Conservation (phyloP, 2,888 invertebrate genomes). For the Spilosoma lubricipeda region DNA sequence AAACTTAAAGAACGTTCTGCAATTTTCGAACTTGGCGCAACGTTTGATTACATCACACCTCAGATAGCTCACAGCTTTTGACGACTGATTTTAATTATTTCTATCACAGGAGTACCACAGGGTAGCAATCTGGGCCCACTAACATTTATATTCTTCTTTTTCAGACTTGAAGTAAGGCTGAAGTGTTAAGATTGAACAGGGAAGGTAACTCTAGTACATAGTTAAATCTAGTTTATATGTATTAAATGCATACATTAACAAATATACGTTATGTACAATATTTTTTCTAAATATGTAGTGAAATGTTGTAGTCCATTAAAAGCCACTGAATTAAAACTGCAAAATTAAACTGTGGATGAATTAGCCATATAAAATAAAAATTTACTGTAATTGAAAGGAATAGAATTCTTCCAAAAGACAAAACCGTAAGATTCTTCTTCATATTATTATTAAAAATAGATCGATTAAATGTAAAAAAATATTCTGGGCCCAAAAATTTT, state of each 20-base stretch:
- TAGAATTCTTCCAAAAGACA: background rate
- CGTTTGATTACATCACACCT: background rate
- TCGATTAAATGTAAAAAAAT: background rate
- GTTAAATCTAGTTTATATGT: conserved; percentile 44
- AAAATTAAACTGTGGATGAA: conserved; percentile 1
- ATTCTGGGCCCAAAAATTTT: background rate
- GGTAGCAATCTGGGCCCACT: conserved; percentile 9
- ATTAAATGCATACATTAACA: conserved; percentile 46
- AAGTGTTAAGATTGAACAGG: conserved; percentile 34
- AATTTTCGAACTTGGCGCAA: too few species aligned
- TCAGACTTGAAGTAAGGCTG: conserved; percentile 53
- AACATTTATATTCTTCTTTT: background rate
- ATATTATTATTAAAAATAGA: background rate
- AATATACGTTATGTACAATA: background rate
- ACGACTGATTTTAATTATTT: background rate
- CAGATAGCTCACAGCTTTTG: background rate
- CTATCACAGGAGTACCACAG: conserved; percentile 2
- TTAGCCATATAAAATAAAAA: background rate
- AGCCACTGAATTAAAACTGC: conserved; percentile 3
- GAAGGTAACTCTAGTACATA: conserved; percentile 30
- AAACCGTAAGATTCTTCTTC: background rate
- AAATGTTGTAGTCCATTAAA: background rate
- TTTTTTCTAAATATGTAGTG: background rate
- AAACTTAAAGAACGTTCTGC: too few species aligned
- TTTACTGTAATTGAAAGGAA: background rate